Evolutionary conservation across 53 echinoderm and acorn worm genomes (phyloP), one percentile per base, ranked within the genome.

Genomic region (Henricia sp.): DNA sequence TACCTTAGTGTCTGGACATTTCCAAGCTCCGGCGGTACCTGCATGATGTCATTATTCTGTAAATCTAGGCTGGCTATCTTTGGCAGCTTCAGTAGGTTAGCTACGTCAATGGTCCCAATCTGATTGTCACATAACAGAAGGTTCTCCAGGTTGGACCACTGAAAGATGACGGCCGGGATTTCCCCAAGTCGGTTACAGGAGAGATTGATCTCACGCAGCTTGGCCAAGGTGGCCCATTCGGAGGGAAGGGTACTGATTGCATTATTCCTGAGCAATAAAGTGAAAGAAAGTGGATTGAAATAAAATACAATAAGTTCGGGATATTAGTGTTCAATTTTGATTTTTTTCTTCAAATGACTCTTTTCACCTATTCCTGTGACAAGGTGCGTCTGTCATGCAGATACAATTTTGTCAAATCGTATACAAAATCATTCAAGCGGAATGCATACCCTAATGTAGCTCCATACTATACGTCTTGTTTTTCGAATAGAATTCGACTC

Each of bases 21-120:
- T 21, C 97, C 97, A 28, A 97, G 71, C 63, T 97, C 97, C 21
- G 97, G 94, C 3, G 97, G 97, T 6, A 97, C 94, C 83, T 97
- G 92, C 55, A 29, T 88, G 44, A 97, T 86, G 84, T 92, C 83
- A 55, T 97, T 97, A 50, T 94, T 94, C 68, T 92, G 88, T 6
- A 97, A 78, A 68, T 97, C 97, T 14, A 97, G 56, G 37, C 88
- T 86, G 10, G 97, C 59, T 16, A 97, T 34, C 35, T 68, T 82
- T 20, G 97, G 85, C 25, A 97, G 77, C 27, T 67, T 72, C 40
- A 58, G 68, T 68, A 97, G 66, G 50, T 65, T 84, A 10, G 86
- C 44, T 25, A 97, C 72, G 70, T 97, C 94, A 30, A 97, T 92
- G 41, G 32, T 17, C 0, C 63, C 84, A 1, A 97, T 83, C 53